Base-by-base conservation (phyloP, 2,888 invertebrate species). In the Cremastinae sp. region DNA sequence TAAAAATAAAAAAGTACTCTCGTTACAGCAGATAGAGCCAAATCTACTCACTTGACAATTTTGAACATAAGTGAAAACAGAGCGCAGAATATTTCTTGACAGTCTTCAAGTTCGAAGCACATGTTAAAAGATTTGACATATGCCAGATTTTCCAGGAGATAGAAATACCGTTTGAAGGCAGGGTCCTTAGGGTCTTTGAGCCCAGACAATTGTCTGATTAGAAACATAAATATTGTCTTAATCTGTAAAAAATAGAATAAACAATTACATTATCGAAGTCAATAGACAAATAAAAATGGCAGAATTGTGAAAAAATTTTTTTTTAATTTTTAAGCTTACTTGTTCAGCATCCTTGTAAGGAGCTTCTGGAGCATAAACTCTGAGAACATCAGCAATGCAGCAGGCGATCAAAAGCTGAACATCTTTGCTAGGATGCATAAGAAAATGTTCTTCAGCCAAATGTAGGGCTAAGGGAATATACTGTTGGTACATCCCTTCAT, bases 121-220 rank as follows among this genome's bases (percentile, higher is more conserved):
- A 99, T 98, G 90, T 98, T 98, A 90, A 99, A 98, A 0, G 98
- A 97, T 90, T 99, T 99, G 41, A 98, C 98, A 90, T 97, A 98
- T 0, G 98, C 98, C 83, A 99, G 91, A 90, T 98, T 99, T 91
- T 99, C 98, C 71, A 99, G 91, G 59, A 99, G 92, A 90, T 99
- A 99, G 91, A 98, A 98, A 90, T 98, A 98, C 81, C 98, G 93
- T 90, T 98, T 98, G 90, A 98, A 99, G 1, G 98, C 97, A 2
- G 98, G 97, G 90, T 98, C 97, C 90, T 98, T 98, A 0, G 98
- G 98, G 91, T 98, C 98, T 87, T 96, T 96, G 20, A 99, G 92
- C 12, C 98, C 98, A 82, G 95, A 93, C 79, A 99, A 90, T 90
- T 98, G 98, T 85, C 96, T 96, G 79, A 98, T 98, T 79, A 98